Conservation (phyloP, 2,888 invertebrate species). For the Phlogophora meticulosa region DNA sequence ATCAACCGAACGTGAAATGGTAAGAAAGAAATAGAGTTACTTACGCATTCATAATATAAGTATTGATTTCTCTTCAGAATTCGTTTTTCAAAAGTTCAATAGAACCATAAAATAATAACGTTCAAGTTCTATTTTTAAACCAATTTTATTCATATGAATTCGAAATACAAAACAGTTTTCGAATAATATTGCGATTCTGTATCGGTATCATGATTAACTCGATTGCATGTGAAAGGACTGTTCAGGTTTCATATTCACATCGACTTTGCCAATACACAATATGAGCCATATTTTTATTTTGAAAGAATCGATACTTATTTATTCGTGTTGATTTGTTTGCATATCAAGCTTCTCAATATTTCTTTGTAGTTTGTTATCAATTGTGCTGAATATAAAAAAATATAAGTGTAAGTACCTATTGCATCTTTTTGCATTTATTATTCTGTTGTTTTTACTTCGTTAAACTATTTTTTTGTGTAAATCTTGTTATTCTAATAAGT, state of each 20-base stretch:
- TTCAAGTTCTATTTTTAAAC: conserved; percentile 52
- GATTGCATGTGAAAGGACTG: conserved; percentile 49
- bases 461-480: background rate
- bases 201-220: conserved; percentile 34
- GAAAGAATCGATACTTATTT: conserved; percentile 13
- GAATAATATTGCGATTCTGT: conserved; percentile 39
- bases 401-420: too few relatives aligned
- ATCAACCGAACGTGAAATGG: too few relatives aligned
- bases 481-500: conserved; percentile 7
- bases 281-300: conserved; percentile 24
- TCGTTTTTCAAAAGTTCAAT: conserved; percentile 20
- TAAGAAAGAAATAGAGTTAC: too few relatives aligned
- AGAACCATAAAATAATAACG: conserved; percentile 29
- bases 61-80: background rate
- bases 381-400: conserved; percentile 10
- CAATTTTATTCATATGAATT: conserved; percentile 39
- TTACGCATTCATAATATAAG: too few relatives aligned
- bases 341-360: conserved; percentile 16
- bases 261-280: conserved; percentile 35
- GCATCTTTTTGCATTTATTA: conserved; percentile 4
- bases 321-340: conserved; percentile 23
- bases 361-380: conserved; percentile 21
- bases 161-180: conserved; percentile 36
- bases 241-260: conserved; percentile 36
- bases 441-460: background rate